Base-by-base conservation (phyloP, 2,888 invertebrate species). In the Pristionchus mayeri region DNA sequence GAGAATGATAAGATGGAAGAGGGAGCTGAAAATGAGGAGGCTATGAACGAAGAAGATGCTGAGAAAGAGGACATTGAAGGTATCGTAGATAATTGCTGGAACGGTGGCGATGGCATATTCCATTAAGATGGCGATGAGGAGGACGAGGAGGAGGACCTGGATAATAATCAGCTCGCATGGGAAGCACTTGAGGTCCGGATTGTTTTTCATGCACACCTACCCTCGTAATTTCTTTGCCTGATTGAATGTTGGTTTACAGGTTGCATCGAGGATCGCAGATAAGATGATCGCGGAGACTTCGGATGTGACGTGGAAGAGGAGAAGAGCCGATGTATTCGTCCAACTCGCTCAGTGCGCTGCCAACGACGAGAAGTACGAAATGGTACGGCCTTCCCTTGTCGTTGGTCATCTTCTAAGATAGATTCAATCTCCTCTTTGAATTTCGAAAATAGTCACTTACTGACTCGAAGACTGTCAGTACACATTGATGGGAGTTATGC, bases 281-380 rank as follows among this genome's bases (percentile, higher is more conserved):
- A 60, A 63, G 63, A 34, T 37, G 63, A 27, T 30, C n/a, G 48
- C 30, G 0, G 63, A 82, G 63, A 60, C 27, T n/a, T 11, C 21
- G n/a, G 24, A 27, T 60, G 34, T 13, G 6, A 27, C 16, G 30
- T 82, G 81, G 81, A 82, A 63, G 63, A 44, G 30, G 16, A 82
- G 63, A 48, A 82, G 48, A 37, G 81, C 63, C n/a, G 81, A 82
- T 27, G 81, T 82, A 4, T 63, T 63, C 30, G 81, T 82, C 37
- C 81, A 82, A 63, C 48, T 82, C n/a, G 60, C 81, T 2, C 81
- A 82, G 48, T 82, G 81, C 48, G 11, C 52, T 27, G 30, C 30
- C 30, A 63, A 34, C 24, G 81, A 82, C 11, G 81, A 82, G 81
- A 82, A 82, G 30, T 82, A 82, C 48, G 81, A 82, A 30, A 21